phyloP scores from a whole-genome alignment of 2,888 invertebrate species.

The Chromoteleia sp. region DNA sequence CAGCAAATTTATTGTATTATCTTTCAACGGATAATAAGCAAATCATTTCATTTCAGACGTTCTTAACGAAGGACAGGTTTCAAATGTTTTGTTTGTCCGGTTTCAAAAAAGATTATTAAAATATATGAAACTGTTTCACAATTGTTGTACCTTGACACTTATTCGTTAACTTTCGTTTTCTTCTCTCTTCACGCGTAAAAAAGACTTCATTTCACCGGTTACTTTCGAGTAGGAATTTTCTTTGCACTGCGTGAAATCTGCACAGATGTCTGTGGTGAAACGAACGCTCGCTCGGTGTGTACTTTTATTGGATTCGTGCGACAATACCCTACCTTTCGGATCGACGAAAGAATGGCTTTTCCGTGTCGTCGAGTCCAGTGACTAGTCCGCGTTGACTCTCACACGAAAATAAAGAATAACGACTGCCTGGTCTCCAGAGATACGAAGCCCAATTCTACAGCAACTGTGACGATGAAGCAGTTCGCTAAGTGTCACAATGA shows the following conservation, averaged over 20 bases:
- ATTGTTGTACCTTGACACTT: not conserved
- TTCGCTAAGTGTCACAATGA: slow-evolving; percentile 43
- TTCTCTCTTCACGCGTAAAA: slow-evolving; percentile 9
- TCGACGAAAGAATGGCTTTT: slow-evolving; percentile 82
- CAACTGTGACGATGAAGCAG: slow-evolving; percentile 38
- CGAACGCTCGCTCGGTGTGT: slow-evolving; percentile 69
- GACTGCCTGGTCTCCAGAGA: slow-evolving; percentile 59
- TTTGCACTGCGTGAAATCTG: slow-evolving; percentile 43
- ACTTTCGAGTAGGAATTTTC: slow-evolving; percentile 22
- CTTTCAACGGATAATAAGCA: too few species aligned
- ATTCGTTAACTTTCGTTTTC: slow-evolving; percentile 19
- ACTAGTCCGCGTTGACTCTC: slow-evolving; percentile 71
- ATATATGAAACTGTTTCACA: not conserved
- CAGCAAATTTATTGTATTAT: too few species aligned
- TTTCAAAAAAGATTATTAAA: too few species aligned
- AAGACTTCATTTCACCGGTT: slow-evolving; percentile 1
- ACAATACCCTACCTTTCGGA: slow-evolving; percentile 62
- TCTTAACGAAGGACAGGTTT: too few species aligned
- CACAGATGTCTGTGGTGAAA: slow-evolving; percentile 71
- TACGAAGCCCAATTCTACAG: slow-evolving; percentile 26
- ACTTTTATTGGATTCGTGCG: slow-evolving; percentile 66
- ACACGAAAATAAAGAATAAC: slow-evolving; percentile 66
- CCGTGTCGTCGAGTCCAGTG: slow-evolving; percentile 79
- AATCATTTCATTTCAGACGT: too few species aligned
- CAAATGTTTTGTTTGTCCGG: too few species aligned